Percentiles rank a stretch among this genome's conserved stretches.
Conservation (phyloP, 2,113 vertebrate genomes). For the Eulemur macaco region DNA sequence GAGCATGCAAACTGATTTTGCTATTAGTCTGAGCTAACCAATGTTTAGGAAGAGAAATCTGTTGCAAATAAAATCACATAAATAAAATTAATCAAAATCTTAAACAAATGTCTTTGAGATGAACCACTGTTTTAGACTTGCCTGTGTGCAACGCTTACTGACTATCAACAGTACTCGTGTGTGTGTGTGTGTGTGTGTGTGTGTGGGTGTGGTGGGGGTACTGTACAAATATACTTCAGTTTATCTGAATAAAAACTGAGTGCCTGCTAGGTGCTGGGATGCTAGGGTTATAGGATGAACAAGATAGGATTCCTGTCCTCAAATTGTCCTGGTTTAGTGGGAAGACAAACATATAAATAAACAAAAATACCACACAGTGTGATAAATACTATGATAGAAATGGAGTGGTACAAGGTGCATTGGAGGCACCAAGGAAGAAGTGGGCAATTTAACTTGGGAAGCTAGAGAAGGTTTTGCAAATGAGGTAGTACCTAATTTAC, state of each 20-base stretch:
- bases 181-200: background rate
- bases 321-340: background rate
- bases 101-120: slow-evolving; percentile 17
- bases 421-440: background rate
- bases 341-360: background rate
- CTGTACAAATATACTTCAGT: background rate
- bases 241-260: slow-evolving; percentile 28
- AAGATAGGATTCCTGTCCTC: background rate
- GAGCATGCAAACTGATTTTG: slow-evolving; percentile 30
- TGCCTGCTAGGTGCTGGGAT: background rate
- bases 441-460: background rate
- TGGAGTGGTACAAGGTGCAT: background rate
- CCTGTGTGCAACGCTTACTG: background rate
- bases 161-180: background rate
- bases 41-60: slow-evolving; percentile 46
- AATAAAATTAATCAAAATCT: background rate
- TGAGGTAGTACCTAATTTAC: background rate
- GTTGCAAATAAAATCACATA: slow-evolving; percentile 5
- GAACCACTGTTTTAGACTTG: slow-evolving; percentile 33
- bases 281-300: background rate
- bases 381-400: background rate
- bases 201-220: background rate
- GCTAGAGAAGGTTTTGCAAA: background rate
- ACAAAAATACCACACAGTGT: background rate
- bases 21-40: slow-evolving; percentile 21